Base-by-base conservation (phyloP, 2,797 vertebrate species). In the Mormyrus proboscirostris region DNA sequence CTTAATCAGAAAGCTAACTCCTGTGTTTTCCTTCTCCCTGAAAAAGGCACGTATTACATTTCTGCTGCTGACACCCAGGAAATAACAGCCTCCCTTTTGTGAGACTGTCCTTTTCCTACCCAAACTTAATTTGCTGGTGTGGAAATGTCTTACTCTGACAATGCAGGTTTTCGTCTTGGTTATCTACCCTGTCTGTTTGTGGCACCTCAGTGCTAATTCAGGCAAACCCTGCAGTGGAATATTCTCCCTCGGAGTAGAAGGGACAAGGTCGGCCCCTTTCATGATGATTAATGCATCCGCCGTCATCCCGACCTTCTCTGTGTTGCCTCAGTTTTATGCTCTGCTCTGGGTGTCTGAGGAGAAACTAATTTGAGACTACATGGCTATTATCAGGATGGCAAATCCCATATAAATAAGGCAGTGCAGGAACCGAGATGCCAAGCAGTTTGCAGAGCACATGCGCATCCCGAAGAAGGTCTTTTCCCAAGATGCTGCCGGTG, bases 81-180 rank as follows among this genome's bases (percentile, higher is more conserved):
- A 92, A 88, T 89, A 73, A 86, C 51, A 73, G 33, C 55, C 29
- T 87, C 8, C 57, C 88, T 89, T 53, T 87, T 89, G 53, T 88
- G 47, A 91, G 89, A 76, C 85, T 44, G 62, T 88, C 86, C 88
- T 85, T 85, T 51, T 92, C 87, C 88, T 82, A 85, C 44, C 83
- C 25, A 29, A 65, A 89, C 88, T 83, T 89, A 87, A 89, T 90
- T 89, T 79, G 6, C 89, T 87, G 84, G 8, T 79, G 86, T 84
- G 86, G n/a, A 86, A 16, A 86, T 53, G 65, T 50, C 47, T 4
- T 76, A 88, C 25, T 69, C 22, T 79, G 65, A 88, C 62, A 53
- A 8, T 29, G 25, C 47, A 49, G 9, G 22, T 49, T 73, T 88
- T 73, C 62, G 14, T 76, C 29, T 22, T 50, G 8, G 33, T 76